Evolutionary conservation across 2,797 vertebrate species (phyloP), one percentile per base, ranked within the genome.

Genomic region (Halcyon chelicuti): DNA sequence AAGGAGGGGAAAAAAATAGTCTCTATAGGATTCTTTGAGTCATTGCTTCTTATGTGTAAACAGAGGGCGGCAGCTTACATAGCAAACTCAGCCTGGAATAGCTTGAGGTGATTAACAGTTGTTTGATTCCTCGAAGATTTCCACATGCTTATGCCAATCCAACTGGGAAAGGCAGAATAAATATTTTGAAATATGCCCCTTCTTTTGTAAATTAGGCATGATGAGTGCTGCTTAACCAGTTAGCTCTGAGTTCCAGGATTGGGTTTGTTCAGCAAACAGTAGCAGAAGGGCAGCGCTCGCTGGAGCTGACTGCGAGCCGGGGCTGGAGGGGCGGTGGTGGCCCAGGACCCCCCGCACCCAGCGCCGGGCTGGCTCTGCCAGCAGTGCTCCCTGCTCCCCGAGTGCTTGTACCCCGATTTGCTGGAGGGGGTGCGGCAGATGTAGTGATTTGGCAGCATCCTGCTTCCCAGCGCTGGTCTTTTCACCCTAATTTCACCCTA

Each of bases 101-200:
- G 84, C 90, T 95, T 66, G 90, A 95, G 85, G 94, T 93, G 95
- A 96, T 96, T 97, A 97, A 85, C 93, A 95, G 94, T 84, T 91
- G 75, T 89, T 96, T 86, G 96, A 97, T 97, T 97, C 96, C 96
- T 97, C 65, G 23, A 78, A 96, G 79, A 94, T 91, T 93, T 93
- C 86, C 95, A 95, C 90, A 91, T 92, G 88, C 92, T 97, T 97
- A 94, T 81, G 77, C 96, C 88, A 77, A 95, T 86, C 87, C 96
- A 86, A 86, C 95, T 94, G 97, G 96, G 96, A 97, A 93, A 95
- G 96, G 88, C 95, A 97, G 96, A 97, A 97, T 97, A 97, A 97
- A 97, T 97, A 97, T 97, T 97, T 96, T 97, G 96, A 93, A 96
- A 95, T 82, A 90, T 96, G 89, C 88, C 89, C 90, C 90, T 93